Conservation (phyloP, 2,888 invertebrate genomes). For the Leptinotarsa juncta region DNA sequence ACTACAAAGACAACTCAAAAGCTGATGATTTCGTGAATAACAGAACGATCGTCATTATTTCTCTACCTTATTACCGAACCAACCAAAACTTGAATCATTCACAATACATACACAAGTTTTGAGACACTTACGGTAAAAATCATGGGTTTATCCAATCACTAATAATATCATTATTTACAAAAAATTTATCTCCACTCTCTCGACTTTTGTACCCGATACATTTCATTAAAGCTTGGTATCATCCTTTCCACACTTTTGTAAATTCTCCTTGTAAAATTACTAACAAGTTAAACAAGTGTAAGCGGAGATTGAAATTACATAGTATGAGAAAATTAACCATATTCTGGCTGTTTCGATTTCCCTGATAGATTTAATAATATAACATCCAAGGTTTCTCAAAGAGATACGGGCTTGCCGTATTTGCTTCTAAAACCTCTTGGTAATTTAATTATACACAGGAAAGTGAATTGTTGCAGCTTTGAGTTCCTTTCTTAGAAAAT, state of each 20-base stretch:
- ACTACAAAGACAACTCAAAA: no score
- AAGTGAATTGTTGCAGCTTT: conserved; percentile 22
- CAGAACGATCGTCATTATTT: no score
- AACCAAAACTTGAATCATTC: no score
- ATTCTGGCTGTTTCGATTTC: conserved; percentile 12
- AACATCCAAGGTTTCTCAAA: conserved; percentile 19
- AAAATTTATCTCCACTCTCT: no score
- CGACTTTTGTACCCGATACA: neutral
- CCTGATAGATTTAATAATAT: conserved; percentile 23
- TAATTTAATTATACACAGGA: conserved; percentile 23
- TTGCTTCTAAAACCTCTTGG: conserved; percentile 18
- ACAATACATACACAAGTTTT: no score
- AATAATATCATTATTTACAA: no score
- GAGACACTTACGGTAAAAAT: no score
- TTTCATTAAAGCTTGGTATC: neutral
- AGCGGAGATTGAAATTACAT: neutral
- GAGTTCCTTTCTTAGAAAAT: neutral
- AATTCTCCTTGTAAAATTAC: neutral
- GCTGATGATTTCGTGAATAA: no score
- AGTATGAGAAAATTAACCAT: conserved; percentile 6
- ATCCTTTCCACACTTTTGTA: neutral
- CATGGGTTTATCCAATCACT: no score
- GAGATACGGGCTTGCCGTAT: conserved; percentile 18
- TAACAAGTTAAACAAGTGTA: neutral
- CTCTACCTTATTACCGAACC: no score